Evolutionary conservation across 2,113 vertebrate genomes (phyloP).

Genomic region (Pristiophorus japonicus): DNA sequence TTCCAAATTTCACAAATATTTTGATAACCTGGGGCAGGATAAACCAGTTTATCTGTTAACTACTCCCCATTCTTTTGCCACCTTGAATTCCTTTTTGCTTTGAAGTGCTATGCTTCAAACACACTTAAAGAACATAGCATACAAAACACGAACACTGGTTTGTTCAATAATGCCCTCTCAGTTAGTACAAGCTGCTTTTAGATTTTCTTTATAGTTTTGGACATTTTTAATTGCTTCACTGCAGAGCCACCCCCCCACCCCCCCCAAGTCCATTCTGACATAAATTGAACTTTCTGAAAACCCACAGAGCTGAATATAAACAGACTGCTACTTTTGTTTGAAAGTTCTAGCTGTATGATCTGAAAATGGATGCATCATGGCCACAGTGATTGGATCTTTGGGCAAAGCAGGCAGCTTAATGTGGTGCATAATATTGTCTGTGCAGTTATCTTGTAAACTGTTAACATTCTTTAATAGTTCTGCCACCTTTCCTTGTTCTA

Average conservation of each 20-base stretch:
- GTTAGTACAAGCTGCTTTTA: background rate
- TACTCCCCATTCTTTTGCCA: background rate
- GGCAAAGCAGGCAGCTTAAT: background rate
- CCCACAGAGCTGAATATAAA: background rate
- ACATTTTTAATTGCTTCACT: background rate
- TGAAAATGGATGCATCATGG: background rate
- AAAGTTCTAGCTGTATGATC: background rate
- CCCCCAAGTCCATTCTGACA: background rate
- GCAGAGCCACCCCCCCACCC: background rate
- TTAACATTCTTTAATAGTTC: background rate
- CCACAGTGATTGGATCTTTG: background rate
- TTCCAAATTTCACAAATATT: background rate
- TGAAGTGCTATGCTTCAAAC: background rate
- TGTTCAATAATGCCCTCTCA: background rate
- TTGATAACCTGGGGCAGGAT: background rate
- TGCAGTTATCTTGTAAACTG: background rate
- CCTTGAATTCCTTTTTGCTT: background rate
- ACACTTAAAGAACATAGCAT: background rate
- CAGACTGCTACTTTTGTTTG: background rate
- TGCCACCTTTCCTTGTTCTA: background rate
- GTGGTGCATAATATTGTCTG: background rate
- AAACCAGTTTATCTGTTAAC: background rate
- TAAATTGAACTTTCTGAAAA: background rate
- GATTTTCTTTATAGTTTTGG: background rate
- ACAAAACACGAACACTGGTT: background rate